Evolutionary conservation across 2,797 vertebrate genomes (phyloP), one percentile per base, ranked within the genome.

Genomic region (Chloroceryle inda): DNA sequence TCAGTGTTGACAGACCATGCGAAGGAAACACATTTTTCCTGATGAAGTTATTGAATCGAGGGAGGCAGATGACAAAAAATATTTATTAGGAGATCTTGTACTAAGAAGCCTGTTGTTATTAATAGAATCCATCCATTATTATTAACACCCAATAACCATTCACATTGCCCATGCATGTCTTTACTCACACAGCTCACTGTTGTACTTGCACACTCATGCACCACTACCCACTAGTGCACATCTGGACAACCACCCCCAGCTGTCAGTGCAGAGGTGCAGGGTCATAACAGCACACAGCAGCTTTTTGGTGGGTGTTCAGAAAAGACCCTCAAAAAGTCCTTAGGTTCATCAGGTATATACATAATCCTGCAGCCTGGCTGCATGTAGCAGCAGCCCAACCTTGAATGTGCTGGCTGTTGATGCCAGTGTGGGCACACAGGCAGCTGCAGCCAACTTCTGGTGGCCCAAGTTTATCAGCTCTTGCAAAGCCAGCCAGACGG

Each of bases 181-280:
- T 42, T 49, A 22, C 37, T 78, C 61, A 67, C 21, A n/a, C 21
- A 91, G 66, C 47, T 77, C 69, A 21, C 24, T 45, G 21, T 29
- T 50, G 50, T 13, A 5, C 69, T 78, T 40, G 33, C 47, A 80
- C n/a, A 4, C 31, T 19, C 18, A 33, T 35, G 33, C 19, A 38
- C 17, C 24, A 16, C 23, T 52, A 47, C 14, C 26, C 26, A 17
- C 31, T 11, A 26, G 8, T 9, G 44, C 20, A n/a, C 0, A 0
- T n/a, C n/a, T 45, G 47, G n/a, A 26, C 71, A 10, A 18, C 20
- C 62, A 85, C 17, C 13, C 40, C 29, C 73, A 82, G 49, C 12
- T 47, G 5, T 20, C 27, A 55, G 40, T 1, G 1, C 59, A 69
- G 72, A 82, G 62, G 9, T 0, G 5, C 2, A 24, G 20, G 9